phyloP scores from a whole-genome alignment of 2,113 vertebrate genomes.

The Polyodon spathula region DNA sequence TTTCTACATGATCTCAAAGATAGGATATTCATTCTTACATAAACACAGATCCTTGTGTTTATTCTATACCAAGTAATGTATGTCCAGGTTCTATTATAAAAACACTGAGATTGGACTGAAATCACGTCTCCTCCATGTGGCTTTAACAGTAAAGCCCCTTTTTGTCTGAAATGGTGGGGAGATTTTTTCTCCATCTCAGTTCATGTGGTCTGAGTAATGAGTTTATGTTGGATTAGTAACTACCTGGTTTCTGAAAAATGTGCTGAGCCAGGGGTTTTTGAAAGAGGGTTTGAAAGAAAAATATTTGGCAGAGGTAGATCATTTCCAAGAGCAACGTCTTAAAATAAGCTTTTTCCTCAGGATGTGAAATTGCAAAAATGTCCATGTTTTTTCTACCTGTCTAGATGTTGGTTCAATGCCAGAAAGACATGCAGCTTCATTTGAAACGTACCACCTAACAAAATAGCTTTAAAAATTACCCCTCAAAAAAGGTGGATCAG shows the following conservation, averaged over 20 bases:
- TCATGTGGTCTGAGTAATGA: neutral
- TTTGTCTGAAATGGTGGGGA: neutral
- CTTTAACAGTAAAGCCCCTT: neutral
- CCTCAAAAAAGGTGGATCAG: no score
- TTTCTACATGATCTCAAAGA: no score
- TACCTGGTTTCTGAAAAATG: slow-evolving; percentile 11
- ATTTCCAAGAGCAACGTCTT: slow-evolving; percentile 5
- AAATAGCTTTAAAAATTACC: no score
- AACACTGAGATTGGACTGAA: neutral
- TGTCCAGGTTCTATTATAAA: neutral
- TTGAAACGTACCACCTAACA: no score
- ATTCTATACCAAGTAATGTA: neutral
- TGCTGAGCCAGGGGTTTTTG: slow-evolving; percentile 6
- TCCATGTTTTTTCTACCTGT: no score
- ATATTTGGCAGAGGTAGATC: slow-evolving; percentile 5
- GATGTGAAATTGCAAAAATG: slow-evolving; percentile 5
- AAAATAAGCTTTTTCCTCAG: slow-evolving; percentile 22
- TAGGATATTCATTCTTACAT: no score
- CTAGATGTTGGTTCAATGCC: no score
- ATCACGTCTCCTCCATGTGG: neutral
- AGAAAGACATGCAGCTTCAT: no score
- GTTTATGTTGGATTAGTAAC: slow-evolving; percentile 2
- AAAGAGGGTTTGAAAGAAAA: neutral
- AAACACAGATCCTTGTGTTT: no score
- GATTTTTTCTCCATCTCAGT: neutral